phyloP scores from a whole-genome alignment of 2,113 vertebrate genomes.

The Hypomesus transpacificus region DNA sequence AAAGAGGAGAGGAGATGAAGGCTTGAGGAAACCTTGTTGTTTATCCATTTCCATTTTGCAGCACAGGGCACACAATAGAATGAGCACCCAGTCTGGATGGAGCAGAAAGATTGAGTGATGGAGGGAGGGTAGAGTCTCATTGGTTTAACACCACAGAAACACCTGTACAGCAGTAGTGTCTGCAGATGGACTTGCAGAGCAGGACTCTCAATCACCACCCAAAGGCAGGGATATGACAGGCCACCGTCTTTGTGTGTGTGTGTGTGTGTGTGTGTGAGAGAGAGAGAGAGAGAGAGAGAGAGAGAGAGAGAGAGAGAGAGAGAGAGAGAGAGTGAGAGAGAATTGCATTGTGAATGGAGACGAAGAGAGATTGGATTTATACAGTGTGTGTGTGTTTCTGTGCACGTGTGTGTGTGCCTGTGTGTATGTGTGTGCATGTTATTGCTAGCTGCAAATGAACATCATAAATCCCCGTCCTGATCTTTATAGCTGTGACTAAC shows the following conservation, averaged over 20 bases:
- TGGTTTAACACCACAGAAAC: conserved; percentile 53
- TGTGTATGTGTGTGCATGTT: conserved; percentile 12
- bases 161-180: conserved; percentile 55
- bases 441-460: conserved; percentile 50
- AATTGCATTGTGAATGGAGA: too few relatives aligned
- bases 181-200: conserved; percentile 52
- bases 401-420: neutral
- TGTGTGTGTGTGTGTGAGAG: too few relatives aligned
- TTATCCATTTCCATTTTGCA: conserved; percentile 15
- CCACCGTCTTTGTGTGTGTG: too few relatives aligned
- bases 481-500: conserved; percentile 67
- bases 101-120: conserved; percentile 44
- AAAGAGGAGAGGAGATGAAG: neutral
- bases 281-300: too few relatives aligned
- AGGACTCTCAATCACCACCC: conserved; percentile 51
- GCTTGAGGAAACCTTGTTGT: neutral
- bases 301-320: too few relatives aligned
- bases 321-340: too few relatives aligned
- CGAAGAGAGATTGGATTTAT: too few relatives aligned
- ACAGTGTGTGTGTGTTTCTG: conserved; percentile 9
- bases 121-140: conserved; percentile 41
- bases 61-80: conserved; percentile 19
- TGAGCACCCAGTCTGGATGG: conserved; percentile 4
- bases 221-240: conserved; percentile 46
- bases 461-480: conserved; percentile 62